These are phyloP conservation scores for Prosopocoilus inquinatus DNA, from an alignment of 2,888 invertebrate species.

Conservation along the genomic window DNA sequence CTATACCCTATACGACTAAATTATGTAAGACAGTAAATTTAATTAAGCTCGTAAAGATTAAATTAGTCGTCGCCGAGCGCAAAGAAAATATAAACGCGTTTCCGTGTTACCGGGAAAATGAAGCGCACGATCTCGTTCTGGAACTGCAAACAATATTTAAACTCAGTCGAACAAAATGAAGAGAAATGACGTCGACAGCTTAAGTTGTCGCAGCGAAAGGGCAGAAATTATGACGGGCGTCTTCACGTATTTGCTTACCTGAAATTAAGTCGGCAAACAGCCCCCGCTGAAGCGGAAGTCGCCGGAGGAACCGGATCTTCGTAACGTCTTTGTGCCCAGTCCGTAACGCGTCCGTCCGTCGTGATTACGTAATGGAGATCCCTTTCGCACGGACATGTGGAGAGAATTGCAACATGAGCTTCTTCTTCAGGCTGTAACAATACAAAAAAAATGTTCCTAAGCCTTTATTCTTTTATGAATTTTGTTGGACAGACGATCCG, in stretches of 20 bases:
- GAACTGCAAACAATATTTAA: background rate
- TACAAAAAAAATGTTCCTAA: background rate
- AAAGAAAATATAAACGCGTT: too few relatives aligned
- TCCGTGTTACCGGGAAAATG: too few relatives aligned
- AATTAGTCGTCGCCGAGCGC: too few relatives aligned
- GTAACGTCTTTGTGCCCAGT: constrained; percentile 61
- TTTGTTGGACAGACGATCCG: too few relatives aligned
- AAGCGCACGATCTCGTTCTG: too few relatives aligned
- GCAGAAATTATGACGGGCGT: background rate
- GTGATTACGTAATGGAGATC: constrained; percentile 64
- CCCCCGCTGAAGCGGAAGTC: constrained; percentile 46
- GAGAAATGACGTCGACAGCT: background rate
- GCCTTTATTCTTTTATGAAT: too few relatives aligned
- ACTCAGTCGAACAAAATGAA: background rate
- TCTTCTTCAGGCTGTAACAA: constrained; percentile 60
- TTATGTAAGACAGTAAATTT: too few relatives aligned
- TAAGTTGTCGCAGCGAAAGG: background rate
- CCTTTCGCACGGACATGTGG: constrained; percentile 65
- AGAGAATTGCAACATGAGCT: constrained; percentile 63
- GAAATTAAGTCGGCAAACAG: constrained; percentile 56
- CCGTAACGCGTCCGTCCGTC: constrained; percentile 63
- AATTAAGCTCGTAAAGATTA: too few relatives aligned
- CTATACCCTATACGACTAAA: too few relatives aligned
- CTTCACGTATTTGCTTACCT: constrained; percentile 44
- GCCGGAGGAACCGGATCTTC: constrained; percentile 41